A percentile compares a stretch with the other conserved stretches of the same genome.
Conservation (phyloP, 1,140 invertebrate species). For the Drosophila sulfurigaster region DNA sequence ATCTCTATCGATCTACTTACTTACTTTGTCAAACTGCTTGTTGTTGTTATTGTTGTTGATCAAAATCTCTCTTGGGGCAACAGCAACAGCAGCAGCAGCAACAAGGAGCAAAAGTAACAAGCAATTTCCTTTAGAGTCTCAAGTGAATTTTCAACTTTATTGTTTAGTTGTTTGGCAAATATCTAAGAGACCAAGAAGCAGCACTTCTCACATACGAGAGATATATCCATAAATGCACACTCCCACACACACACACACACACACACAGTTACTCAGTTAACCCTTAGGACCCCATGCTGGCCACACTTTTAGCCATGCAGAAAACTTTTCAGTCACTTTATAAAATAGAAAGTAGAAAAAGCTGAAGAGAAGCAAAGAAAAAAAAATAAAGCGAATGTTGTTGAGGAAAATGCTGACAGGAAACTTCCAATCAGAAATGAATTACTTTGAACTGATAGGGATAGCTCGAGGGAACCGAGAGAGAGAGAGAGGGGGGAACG, state of each 20-base stretch:
- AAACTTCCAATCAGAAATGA: conserved; percentile 82
- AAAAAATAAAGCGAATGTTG: conserved; percentile 1
- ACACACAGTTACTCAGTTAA: conserved; percentile 12
- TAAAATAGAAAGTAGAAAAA: conserved; percentile 42
- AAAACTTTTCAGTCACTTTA: conserved; percentile 67
- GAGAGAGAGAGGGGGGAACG: not conserved
- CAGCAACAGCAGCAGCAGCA: not conserved
- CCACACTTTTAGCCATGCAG: conserved; percentile 67
- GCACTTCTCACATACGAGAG: conserved; percentile 30
- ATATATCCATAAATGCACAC: conserved; percentile 65
- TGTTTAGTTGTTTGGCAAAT: conserved; percentile 61
- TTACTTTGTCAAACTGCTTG: conserved; percentile 46
- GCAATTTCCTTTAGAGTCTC: conserved; percentile 52
- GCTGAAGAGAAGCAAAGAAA: conserved; percentile 25
- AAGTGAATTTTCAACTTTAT: conserved; percentile 76
- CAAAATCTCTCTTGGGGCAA: conserved; percentile 26
- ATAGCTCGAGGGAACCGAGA: too few species aligned
- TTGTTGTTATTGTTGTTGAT: conserved; percentile 30
- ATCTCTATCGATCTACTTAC: conserved; percentile 43
- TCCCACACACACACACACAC: not conserved
- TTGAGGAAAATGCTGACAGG: conserved; percentile 74
- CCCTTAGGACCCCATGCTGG: conserved; percentile 34
- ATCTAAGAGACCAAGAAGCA: conserved; percentile 20
- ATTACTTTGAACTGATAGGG: conserved; percentile 71
- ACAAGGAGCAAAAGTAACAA: not conserved